Percentiles rank a stretch among this genome's conserved stretches.
Conservation (phyloP, 2,888 invertebrate species). For the Ceramica pisi region DNA sequence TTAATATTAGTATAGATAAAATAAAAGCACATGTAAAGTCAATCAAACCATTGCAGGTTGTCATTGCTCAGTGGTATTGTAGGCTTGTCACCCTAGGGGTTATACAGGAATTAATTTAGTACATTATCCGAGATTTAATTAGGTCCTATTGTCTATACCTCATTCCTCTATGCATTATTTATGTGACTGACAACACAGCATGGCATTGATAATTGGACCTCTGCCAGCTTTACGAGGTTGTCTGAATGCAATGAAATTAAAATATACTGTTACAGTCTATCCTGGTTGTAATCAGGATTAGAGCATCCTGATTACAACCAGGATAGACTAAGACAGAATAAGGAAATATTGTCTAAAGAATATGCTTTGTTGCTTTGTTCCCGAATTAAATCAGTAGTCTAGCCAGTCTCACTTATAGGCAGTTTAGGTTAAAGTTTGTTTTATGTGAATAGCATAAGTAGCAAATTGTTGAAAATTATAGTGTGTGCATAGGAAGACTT, state of each 20-base stretch:
- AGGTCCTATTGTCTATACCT: not conserved
- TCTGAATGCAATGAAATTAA: slow-evolving; percentile 24
- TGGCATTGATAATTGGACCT: slow-evolving; percentile 39
- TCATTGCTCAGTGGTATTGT: no score
- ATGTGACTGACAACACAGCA: slow-evolving; percentile 16
- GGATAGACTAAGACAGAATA: no score
- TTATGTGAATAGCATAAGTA: not conserved
- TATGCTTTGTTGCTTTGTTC: slow-evolving; percentile 12
- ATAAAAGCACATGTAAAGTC: not conserved
- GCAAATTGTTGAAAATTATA: no score
- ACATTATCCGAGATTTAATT: not conserved
- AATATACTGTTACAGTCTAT: slow-evolving; percentile 44
- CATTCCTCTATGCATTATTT: slow-evolving; percentile 30
- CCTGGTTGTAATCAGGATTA: slow-evolving; percentile 30
- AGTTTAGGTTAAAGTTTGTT: not conserved
- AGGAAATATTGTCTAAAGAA: slow-evolving; percentile 33
- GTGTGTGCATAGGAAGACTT: no score
- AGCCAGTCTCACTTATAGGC: not conserved
- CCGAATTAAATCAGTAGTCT: not conserved
- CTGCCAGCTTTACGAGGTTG: slow-evolving; percentile 39
- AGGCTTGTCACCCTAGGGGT: not conserved
- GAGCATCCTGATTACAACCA: slow-evolving; percentile 29
- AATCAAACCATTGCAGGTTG: not conserved
- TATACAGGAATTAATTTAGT: not conserved
- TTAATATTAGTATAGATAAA: not conserved